Base-by-base conservation (phyloP, 1,140 invertebrate species). In the Bombus huntii region DNA sequence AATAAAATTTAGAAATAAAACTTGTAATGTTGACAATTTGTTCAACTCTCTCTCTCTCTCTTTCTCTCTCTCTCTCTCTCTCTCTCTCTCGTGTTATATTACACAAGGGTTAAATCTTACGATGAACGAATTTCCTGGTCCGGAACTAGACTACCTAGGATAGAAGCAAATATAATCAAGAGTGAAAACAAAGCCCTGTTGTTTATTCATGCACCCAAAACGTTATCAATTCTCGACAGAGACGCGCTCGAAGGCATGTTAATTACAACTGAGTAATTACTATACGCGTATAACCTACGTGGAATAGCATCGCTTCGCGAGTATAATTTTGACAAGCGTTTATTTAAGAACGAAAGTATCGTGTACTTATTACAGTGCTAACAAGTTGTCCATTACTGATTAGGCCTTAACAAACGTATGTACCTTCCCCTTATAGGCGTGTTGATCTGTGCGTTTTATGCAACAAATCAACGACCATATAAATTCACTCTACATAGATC, bases 401-500 rank as follows among this genome's bases (percentile, higher is more conserved):
- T 94, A 94, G 93, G 92, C 93, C 93, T 94, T 94, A 93, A 91
- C 85, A 89, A 79, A 88, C 89, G 87, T 66, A 66, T 31, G 5
- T 92, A 91, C 44, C 86, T 90, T 89, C 85, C 80, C 84, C 89
- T 92, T 92, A 92, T 90, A 82, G 90, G 92, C 90, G 89, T 89
- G 88, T 83, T 90, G 91, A 92, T 87, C 92, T 12, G 90, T 91
- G 88, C 87, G 59, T 39, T 91, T 91, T 87, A 89, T 85, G 22
- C 31, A 53, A 66, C 65, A 34, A 78, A 87, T 39, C 75, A 39
- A 62, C 59, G 57, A 37, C 72, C 75, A 15, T 74, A 37, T 81
- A 71, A 47, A 87, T 81, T 80, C 37, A 75, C 75, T 62, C 86
- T 91, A 53, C 18, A 53, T 8, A 89, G 74, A 81, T 91, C 83